Conservation (phyloP, 2,888 invertebrate species). For the Listrodromus nycthemerus region DNA sequence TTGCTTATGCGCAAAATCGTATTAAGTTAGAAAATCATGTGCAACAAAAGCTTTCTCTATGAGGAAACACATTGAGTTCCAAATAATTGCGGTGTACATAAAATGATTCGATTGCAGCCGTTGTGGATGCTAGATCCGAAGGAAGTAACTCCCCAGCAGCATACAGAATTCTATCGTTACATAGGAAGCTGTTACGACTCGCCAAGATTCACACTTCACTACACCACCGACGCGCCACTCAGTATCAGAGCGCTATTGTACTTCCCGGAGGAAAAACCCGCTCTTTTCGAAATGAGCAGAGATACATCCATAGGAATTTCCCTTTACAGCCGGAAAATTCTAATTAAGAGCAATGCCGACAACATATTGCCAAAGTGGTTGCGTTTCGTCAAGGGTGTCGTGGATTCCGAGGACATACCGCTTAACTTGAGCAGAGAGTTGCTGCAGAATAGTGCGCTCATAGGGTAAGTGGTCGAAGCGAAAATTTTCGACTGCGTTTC, state of each 20-base stretch:
- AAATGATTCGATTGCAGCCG: conserved; percentile 86
- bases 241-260: conserved; percentile 96
- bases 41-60: too few relatives aligned
- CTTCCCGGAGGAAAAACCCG: conserved; percentile 96
- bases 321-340: conserved; percentile 95
- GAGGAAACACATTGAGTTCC: neutral
- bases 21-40: too few relatives aligned
- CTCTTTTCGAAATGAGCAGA: conserved; percentile 95
- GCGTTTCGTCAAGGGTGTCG: conserved; percentile 98
- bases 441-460: conserved; percentile 96
- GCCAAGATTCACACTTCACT: conserved; percentile 96
- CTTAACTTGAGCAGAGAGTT: conserved; percentile 98
- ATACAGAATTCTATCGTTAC: conserved; percentile 96
- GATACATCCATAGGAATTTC: conserved; percentile 94
- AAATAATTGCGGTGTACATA: neutral
- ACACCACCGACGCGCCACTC: conserved; percentile 96
- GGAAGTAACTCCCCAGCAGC: conserved; percentile 93
- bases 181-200: conserved; percentile 94
- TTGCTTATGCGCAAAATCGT: too few relatives aligned
- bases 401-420: conserved; percentile 99
- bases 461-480: conserved; percentile 87
- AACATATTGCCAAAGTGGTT: conserved; percentile 97
- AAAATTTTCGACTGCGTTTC: neutral
- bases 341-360: conserved; percentile 96
- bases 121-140: conserved; percentile 97